phyloP scores from a whole-genome alignment of 1,140 invertebrate genomes.

The Ips typographus region DNA sequence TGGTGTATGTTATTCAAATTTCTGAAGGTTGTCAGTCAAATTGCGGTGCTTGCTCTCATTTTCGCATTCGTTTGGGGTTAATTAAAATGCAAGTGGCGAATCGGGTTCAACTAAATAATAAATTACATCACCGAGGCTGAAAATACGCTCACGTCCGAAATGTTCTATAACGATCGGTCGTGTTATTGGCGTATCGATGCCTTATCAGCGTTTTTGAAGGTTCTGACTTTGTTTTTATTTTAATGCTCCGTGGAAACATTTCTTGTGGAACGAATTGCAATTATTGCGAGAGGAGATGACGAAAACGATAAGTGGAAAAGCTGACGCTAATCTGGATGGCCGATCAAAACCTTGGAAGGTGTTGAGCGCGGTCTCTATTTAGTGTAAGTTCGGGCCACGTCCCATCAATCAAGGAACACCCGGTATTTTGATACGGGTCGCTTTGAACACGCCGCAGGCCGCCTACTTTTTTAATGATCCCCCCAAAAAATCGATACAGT shows the following conservation, averaged over 20 bases:
- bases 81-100: too few species aligned
- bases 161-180: constrained; percentile 19
- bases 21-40: too few species aligned
- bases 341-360: constrained; percentile 26
- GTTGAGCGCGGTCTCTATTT: constrained; percentile 24
- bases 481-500: too few species aligned
- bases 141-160: constrained; percentile 13
- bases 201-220: constrained; percentile 17
- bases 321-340: constrained; percentile 9
- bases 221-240: constrained; percentile 3
- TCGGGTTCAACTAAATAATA: constrained; percentile 6
- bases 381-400: constrained; percentile 11
- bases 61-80: too few species aligned
- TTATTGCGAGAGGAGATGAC: not conserved
- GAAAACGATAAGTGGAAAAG: not conserved
- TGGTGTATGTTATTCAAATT: too few species aligned
- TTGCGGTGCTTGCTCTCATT: too few species aligned
- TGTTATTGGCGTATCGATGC: constrained; percentile 14
- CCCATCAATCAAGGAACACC: constrained; percentile 29
- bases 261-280: constrained; percentile 2
- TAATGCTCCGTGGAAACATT: not conserved
- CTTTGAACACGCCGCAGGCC: constrained; percentile 22
- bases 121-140: constrained; percentile 8
- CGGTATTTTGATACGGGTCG: constrained; percentile 33
- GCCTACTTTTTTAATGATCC: too few species aligned